A percentile compares a stretch with the other conserved stretches of the same genome.
Evolutionary conservation across 2,113 vertebrate species (phyloP).

Genomic region (Phrynocephalus versicolor): DNA sequence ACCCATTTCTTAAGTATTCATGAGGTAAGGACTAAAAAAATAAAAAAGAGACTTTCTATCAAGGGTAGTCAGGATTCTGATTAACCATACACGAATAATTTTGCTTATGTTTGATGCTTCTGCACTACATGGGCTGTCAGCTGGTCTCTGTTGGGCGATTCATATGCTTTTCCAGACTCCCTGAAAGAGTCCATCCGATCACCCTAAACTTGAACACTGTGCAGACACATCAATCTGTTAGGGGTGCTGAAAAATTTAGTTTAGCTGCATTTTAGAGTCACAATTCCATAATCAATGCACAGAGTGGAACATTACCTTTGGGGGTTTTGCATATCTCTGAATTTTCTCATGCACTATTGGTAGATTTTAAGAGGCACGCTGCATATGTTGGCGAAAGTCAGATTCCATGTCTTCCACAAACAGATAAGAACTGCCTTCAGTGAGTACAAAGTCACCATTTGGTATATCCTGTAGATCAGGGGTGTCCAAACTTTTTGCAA

Average conservation of each 20-base stretch:
- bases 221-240: not conserved
- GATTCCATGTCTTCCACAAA: not conserved
- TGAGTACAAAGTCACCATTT: not conserved
- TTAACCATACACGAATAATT: too few relatives aligned
- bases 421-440: not conserved
- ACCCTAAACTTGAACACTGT: too few relatives aligned
- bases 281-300: not conserved
- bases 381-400: not conserved
- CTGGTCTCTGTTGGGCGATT: too few relatives aligned
- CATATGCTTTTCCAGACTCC: too few relatives aligned
- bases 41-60: too few relatives aligned
- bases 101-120: too few relatives aligned
- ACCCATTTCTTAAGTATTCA: too few relatives aligned
- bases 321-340: not conserved
- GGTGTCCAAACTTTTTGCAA: too few relatives aligned
- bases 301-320: not conserved
- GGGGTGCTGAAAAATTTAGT: not conserved
- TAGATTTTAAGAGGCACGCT: not conserved
- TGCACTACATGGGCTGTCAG: too few relatives aligned
- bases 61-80: too few relatives aligned
- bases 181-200: too few relatives aligned
- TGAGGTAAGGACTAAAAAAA: too few relatives aligned
- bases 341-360: not conserved
- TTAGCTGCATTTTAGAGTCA: not conserved
- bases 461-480: not conserved